phyloP scores from a whole-genome alignment of 2,797 vertebrate genomes.

The Hydrolagus colliei region DNA sequence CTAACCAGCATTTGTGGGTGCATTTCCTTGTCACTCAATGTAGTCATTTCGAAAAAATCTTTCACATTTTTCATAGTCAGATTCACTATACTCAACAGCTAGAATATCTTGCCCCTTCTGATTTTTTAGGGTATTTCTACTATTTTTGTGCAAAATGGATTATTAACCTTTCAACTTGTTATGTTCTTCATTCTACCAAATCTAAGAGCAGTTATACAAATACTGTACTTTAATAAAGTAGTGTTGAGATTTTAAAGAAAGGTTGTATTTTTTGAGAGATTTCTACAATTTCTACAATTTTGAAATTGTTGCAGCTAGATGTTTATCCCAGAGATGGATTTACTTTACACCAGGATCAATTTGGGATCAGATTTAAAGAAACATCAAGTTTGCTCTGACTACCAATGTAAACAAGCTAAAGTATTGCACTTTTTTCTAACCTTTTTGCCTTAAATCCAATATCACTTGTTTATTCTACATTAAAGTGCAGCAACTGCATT shows the following conservation, averaged over 20 bases:
- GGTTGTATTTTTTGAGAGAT: neutral
- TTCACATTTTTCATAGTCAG: no score
- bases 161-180: neutral
- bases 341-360: neutral
- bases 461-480: neutral
- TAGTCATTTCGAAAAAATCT: no score
- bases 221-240: neutral
- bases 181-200: neutral
- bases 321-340: neutral
- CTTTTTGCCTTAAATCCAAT: neutral
- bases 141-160: neutral
- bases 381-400: no score
- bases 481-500: neutral
- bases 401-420: no score
- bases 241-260: neutral
- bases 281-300: neutral
- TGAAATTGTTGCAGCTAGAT: neutral
- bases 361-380: neutral
- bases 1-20: neutral
- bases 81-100: no score
- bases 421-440: no score
- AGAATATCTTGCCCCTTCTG: no score
- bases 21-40: no score
- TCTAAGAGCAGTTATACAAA: neutral
- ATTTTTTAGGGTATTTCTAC: no score